Evolutionary conservation across 2,113 vertebrate genomes (phyloP).

Genomic region (Gavia stellata): DNA sequence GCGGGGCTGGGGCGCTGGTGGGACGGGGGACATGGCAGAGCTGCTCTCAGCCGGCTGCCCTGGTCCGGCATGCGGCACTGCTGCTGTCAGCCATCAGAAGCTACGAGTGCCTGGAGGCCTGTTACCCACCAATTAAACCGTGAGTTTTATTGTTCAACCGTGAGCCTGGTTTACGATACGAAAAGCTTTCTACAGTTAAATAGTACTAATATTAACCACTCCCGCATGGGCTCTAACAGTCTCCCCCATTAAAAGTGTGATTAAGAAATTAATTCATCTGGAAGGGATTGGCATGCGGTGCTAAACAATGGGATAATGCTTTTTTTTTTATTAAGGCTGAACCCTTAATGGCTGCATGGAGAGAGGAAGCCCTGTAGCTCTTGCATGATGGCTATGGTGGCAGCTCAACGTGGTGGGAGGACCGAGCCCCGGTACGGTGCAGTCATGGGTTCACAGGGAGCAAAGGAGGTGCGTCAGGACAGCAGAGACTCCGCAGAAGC

Average conservation of each 20-base stretch:
- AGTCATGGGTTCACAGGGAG: fast-evolving
- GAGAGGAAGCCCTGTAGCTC: background rate
- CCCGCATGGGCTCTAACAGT: conserved; percentile 46
- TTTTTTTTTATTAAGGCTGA: background rate
- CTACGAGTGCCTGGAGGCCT: conserved; percentile 48
- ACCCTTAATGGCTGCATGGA: background rate
- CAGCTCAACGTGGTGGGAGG: background rate
- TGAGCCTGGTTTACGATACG: conserved; percentile 58
- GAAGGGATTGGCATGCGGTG: conserved; percentile 57
- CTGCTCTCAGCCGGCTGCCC: background rate
- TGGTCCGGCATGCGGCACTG: background rate
- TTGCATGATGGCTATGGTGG: background rate
- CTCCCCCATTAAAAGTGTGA: conserved; percentile 58
- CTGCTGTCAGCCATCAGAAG: conserved; percentile 57
- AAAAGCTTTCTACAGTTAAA: conserved; percentile 64
- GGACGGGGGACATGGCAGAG: background rate
- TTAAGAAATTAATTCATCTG: conserved; percentile 74
- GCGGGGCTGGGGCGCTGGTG: fast-evolving
- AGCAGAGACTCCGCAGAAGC: background rate
- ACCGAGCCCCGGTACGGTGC: fast-evolving
- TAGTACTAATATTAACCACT: conserved; percentile 69
- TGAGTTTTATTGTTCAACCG: conserved; percentile 61
- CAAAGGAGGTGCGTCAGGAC: background rate
- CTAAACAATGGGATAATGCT: conserved; percentile 41
- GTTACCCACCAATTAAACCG: conserved; percentile 64